Evolutionary conservation across 1,140 invertebrate genomes (phyloP), one percentile per base, ranked within the genome.

Genomic region (Phymorhynchus buccinoides): DNA sequence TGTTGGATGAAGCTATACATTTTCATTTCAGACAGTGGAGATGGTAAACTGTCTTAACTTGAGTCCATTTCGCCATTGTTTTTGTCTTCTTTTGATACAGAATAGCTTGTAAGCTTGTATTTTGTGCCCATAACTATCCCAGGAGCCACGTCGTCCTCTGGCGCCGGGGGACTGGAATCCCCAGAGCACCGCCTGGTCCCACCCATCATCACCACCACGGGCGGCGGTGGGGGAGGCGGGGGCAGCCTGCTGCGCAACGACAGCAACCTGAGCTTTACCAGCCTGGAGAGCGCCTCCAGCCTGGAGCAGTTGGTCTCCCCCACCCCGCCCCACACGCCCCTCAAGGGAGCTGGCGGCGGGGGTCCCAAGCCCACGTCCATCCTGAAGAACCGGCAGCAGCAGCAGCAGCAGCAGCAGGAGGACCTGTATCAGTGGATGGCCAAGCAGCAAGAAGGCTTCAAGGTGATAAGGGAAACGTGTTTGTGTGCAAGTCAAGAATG

Each of bases 371-470:
- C 89, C 83, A 87, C 86, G 9, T 90, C 89, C 6, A 91, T 91
- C 83, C 78, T 90, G 42, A 90, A 91, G 73, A 90, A 91, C 66
- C 89, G 88, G 52, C 86, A 90, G 37, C 89, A 91, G 75, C 90
- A 92, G 48, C 89, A 91, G 71, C 71, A 91, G 41, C 89, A 91
- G 77, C 90, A 92, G 48, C 90, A 92, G n/a, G 97, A 98, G 91
- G 97, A 97, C 94, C 93, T 99, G 52, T 98, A 98, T 91, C 89
- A 91, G 86, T 98, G 97, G 97, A 98, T 98, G 97, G 96, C 96
- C 0, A 96, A 97, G 90, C 97, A 98, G 89, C 97, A 98, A 62
- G 87, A 86, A 48, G 80, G 87, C 1, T 88, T 89, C 71, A 80
- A 85, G 52, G 79, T 81, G 35, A 22, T 52, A 52, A 12, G 9